Base-by-base conservation (phyloP, 2,888 invertebrate species). In the Campoplex nolae region DNA sequence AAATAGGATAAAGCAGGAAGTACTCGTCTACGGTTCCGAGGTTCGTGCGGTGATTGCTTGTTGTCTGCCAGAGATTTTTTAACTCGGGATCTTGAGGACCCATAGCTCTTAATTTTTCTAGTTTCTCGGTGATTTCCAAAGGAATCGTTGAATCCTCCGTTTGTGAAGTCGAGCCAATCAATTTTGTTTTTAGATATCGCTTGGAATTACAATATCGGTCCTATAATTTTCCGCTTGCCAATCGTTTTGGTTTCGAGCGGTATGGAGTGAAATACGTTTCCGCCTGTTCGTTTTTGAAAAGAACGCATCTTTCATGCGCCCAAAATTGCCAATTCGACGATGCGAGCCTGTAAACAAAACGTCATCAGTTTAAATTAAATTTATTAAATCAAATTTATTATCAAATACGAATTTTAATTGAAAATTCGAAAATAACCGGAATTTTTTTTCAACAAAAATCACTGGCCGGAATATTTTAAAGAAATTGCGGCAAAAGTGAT, bases 191-290 rank as follows among this genome's bases (percentile, higher is more conserved):
- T 42, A 78, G 42, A 28, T 78, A 70, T n/a, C 78, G 8, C 8
- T 28, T 68, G 23, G 54, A n/a, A 23, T 78, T 78, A 54, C 78
- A 78, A 16, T 78, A 78, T 1, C 51, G 58, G 32, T 73, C 54
- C 73, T 54, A 73, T 2, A 73, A 16, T 18, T 73, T 73, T 32
- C 73, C 73, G 54, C 73, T 51, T 32, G 80, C 73, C 7, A 80
- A 16, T 11, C 80, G 80, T 38, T 76, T 23, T n/a, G 84, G 84
- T 38, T 16, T 51, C 7, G 54, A 54, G 42, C 54, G 48, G 54
- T 78, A 84, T 11, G 79, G 56, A 23, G 45, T 78, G 18, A 73
- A 84, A 38, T 84, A 79, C 3, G 28, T 54, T 8, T 42, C 74
- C 23, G 35, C 28, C 45, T 84, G 67, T 54, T 79, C 84, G 28